Conservation (phyloP, 2,888 invertebrate genomes). For the Apamea sordens region DNA sequence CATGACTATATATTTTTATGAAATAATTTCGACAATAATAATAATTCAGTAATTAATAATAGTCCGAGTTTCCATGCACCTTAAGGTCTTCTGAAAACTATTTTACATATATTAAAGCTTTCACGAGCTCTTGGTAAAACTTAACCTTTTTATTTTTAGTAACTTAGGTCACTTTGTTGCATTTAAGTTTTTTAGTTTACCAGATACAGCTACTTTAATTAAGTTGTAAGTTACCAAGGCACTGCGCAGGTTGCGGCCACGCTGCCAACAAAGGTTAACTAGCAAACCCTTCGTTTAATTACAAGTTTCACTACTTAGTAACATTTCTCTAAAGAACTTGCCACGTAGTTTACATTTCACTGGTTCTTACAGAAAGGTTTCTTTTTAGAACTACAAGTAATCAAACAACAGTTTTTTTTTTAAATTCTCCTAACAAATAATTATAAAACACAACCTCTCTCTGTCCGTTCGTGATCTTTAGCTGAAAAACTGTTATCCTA, state of each 20-base stretch:
- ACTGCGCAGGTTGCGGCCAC: neutral
- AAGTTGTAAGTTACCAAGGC: neutral
- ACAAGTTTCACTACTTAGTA: neutral
- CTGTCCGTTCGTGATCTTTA: neutral
- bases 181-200: neutral
- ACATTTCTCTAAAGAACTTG: neutral
- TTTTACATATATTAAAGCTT: neutral
- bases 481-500: neutral
- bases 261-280: neutral
- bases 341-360: neutral
- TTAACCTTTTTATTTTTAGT: neutral
- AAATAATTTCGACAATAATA: too few relatives aligned
- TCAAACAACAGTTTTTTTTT: neutral
- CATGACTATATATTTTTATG: neutral
- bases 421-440: too few relatives aligned
- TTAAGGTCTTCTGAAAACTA: neutral
- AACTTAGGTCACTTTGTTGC: neutral
- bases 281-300: neutral
- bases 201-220: neutral
- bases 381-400: neutral
- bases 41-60: neutral
- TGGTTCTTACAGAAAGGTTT: neutral
- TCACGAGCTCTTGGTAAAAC: neutral
- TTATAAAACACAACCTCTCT: neutral
- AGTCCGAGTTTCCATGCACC: neutral